Base-by-base conservation (phyloP, 2,888 invertebrate species). In the Tiliacea aurago region DNA sequence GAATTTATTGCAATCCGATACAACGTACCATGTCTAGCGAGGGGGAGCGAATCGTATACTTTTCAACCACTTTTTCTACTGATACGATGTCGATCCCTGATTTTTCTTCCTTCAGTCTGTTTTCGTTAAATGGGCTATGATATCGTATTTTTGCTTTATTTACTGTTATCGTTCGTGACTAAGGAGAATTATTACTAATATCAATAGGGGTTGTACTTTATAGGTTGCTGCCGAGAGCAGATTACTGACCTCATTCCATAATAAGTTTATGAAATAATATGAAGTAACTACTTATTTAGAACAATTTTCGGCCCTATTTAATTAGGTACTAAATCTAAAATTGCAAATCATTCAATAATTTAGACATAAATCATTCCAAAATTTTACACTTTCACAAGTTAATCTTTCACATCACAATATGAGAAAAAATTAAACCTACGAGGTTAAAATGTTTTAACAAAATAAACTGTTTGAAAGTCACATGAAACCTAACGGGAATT, bases 1-100 rank as follows among this genome's bases (percentile, higher is more conserved):
- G 87, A 94, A 94, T 95, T 94, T 94, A 95, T 94, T 89, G 94
- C 94, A 95, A 95, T 94, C 90, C 94, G 93, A 95, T 94, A 94
- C 90, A 85, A 81, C 68, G 53, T 78, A 69, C 64, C 76, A 73
- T 73, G 86, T 81, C 84, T 82, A 76, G 53, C 72, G 45, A 63
- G 81, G 85, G 85, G 81, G 67, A 73, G 45, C 41, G 23, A 65
- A 65, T 77, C 70, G 45, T 78, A 33, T 71, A 74, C 66, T 76
- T 82, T 79, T 64, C 74, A 70, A 76, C 73, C 70, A 68, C 56
- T 69, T 79, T 81, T 78, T 85, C 41, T 77, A 67, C 61, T 64
- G 71, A 73, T 56, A 59, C 65, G 67, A 70, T 58, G 56, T 78
- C 62, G 45, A 53, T 56, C 51, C 68, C 56, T 73, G 70, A 74